Base-by-base conservation (phyloP, 2,113 vertebrate species). In the Boulengerochromis microlepis region DNA sequence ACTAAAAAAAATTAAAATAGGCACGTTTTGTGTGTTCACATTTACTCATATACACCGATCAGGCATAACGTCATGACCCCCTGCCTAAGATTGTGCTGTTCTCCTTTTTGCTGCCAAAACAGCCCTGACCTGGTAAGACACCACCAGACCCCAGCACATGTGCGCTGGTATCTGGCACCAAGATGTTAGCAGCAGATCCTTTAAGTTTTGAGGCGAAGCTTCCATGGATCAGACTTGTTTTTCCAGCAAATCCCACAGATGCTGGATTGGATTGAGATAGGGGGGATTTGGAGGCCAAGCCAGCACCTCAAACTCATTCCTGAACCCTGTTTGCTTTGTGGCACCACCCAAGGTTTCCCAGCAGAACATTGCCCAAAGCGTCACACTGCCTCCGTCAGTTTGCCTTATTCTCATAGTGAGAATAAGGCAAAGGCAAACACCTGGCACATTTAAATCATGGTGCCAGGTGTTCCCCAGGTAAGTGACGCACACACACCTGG, bases 11-110 rank as follows among this genome's bases (percentile, higher is more conserved):
- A 19, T n/a, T 3, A 5, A 42, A 74, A 26, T 3, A 33, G 5
- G 40, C 22, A 26, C 5, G 1, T 45, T 45, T 26, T 45, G 69
- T 74, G 40, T 74, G 18, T 50, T 66, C 61, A 66, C 33, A 38
- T 66, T 50, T 76, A 74, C 69, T 74, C 8, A 74, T 74, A 0
- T 0, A 24, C 10, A 35, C 10, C 1, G 2, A 64, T 35, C 59
- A n/a, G 3, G 0, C 9, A n/a, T 64, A 35, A 64, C 0, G 4
- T 35, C 18, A 64, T 64, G 59, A 35, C 59, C 59, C 16, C 31
- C 31, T 64, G 59, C 18, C 31, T 35, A 35, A 64, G 9, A 64
- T 35, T n/a, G 2, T 64, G 31, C 15, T 4, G 59, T 19, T 64
- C 59, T 35, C 31, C 31, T 64, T 64, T 64, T 64, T 35, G 31